These are phyloP conservation scores for Rotaria sp. DNA, from an alignment of 2,888 invertebrate genomes.

Conservation along the genomic window DNA sequence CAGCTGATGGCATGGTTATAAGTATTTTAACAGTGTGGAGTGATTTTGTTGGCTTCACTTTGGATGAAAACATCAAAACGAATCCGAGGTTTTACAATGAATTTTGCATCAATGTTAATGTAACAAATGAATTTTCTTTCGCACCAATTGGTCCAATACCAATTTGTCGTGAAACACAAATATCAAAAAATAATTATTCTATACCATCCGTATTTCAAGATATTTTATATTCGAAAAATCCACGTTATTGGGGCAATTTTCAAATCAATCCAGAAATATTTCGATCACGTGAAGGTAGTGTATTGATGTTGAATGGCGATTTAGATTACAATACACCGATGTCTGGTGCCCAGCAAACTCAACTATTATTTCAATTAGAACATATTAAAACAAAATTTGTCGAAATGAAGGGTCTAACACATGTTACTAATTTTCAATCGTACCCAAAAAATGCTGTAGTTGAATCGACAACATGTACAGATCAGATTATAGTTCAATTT, in stretches of 20 bases:
- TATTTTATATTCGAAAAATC: background rate
- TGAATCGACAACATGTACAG: conserved; percentile 1
- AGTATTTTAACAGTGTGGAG: background rate
- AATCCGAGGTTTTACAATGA: background rate
- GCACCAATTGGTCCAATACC: background rate
- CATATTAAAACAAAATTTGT: background rate
- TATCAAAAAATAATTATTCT: background rate
- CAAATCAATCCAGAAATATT: background rate
- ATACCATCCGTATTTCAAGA: background rate
- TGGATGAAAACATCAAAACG: background rate
- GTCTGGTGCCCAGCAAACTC: background rate
- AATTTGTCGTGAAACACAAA: background rate
- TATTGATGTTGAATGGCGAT: background rate
- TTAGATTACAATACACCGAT: conserved; percentile 10
- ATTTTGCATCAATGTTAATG: background rate
- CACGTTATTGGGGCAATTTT: conserved; percentile 8
- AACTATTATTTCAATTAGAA: background rate
- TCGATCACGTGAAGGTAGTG: background rate
- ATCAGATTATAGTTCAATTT: conserved; percentile 24
- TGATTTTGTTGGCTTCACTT: background rate
- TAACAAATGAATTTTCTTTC: background rate
- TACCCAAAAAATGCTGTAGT: background rate
- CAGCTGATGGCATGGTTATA: background rate
- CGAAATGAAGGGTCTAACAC: background rate
- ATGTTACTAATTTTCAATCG: conserved; percentile 9